Evolutionary conservation across 1,140 invertebrate species (phyloP).

Genomic region (Bacillus rossius): DNA sequence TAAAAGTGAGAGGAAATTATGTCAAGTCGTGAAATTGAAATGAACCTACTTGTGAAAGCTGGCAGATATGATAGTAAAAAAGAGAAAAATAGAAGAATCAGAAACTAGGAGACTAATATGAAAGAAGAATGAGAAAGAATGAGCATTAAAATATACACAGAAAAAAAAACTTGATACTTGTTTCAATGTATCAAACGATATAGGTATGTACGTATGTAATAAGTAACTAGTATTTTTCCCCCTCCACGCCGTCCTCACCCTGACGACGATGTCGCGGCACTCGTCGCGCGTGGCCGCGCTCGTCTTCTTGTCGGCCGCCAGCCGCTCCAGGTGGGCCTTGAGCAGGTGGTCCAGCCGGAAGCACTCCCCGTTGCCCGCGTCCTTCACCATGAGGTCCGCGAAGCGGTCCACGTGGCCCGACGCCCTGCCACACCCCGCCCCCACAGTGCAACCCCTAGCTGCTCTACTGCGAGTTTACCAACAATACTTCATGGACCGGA

Average conservation of each 20-base stretch:
- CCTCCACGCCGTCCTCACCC: constrained; percentile 38
- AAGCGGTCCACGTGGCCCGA: constrained; percentile 99
- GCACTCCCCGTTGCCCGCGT: constrained; percentile 92
- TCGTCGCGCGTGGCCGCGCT: constrained; percentile 62
- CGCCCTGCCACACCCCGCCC: constrained; percentile 52
- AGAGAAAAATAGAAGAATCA: too few relatives aligned
- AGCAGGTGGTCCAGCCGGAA: constrained; percentile 98
- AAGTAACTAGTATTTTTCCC: too few relatives aligned
- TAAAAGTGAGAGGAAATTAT: too few relatives aligned
- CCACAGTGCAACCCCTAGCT: neutral
- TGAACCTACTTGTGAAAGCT: too few relatives aligned
- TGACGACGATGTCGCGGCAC: constrained; percentile 75
- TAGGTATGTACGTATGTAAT: too few relatives aligned
- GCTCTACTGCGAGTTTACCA: neutral
- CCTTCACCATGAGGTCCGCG: constrained; percentile 99
- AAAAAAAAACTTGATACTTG: too few relatives aligned
- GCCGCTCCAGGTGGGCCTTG: constrained; percentile 90
- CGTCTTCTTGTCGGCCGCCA: constrained; percentile 79
- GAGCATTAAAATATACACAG: too few relatives aligned
- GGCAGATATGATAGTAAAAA: too few relatives aligned
- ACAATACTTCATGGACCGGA: neutral
- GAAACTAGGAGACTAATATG: too few relatives aligned
- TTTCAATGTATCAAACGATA: too few relatives aligned
- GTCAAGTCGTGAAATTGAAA: too few relatives aligned
- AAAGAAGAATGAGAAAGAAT: too few relatives aligned